Evolutionary conservation across 2,113 vertebrate species (phyloP).

Genomic region (Crotalus tigris): DNA sequence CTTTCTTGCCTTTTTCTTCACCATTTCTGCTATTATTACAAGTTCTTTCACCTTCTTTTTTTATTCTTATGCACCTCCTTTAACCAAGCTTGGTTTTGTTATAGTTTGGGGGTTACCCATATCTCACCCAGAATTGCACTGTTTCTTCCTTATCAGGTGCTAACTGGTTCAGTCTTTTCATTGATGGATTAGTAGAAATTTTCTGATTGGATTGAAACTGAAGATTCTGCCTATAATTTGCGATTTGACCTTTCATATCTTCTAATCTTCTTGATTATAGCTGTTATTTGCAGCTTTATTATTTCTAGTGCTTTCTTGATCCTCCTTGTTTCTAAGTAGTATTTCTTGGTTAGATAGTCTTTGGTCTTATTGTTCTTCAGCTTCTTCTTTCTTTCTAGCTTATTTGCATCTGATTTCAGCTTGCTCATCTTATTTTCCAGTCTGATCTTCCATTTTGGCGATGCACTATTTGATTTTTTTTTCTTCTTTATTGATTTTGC

Average conservation of each 20-base stretch:
- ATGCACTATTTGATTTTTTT: not conserved
- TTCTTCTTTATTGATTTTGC: not conserved
- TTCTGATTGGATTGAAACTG: not conserved
- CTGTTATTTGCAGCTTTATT: not conserved
- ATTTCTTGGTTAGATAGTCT: not conserved
- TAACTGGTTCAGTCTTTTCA: not conserved
- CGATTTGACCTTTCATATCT: not conserved
- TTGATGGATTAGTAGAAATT: not conserved
- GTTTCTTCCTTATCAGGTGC: not conserved
- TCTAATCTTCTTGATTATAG: not conserved
- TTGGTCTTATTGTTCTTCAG: not conserved
- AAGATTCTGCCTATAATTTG: not conserved
- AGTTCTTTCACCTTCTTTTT: not conserved
- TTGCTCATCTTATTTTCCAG: not conserved
- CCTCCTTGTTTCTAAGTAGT: not conserved
- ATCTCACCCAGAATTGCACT: not conserved
- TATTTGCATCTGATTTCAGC: not conserved
- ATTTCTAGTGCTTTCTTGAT: not conserved
- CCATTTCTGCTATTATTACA: not conserved
- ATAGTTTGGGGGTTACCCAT: not conserved
- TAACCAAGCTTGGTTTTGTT: not conserved
- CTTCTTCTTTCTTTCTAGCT: not conserved
- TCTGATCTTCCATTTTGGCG: not conserved
- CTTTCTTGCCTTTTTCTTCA: not conserved
- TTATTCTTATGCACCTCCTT: not conserved